Evolutionary conservation across 1,140 invertebrate species (phyloP).

Genomic region (Polypedilum pembai): DNA sequence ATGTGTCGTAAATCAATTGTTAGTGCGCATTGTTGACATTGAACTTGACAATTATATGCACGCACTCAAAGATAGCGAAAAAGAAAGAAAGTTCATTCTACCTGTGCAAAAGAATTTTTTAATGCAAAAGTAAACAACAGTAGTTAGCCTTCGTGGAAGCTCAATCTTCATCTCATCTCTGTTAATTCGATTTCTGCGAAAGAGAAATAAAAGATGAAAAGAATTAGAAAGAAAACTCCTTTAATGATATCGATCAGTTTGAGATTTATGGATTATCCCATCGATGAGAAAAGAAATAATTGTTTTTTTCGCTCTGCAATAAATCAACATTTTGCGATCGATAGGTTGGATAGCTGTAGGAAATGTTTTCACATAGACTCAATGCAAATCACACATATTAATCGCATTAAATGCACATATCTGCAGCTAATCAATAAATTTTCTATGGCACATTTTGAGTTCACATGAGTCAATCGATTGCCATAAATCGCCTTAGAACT

Average conservation of each 20-base stretch:
- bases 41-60: background rate
- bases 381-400: background rate
- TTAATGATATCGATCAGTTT: conserved; percentile 2
- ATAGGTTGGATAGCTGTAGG: background rate
- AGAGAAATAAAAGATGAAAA: background rate
- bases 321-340: conserved; percentile 12
- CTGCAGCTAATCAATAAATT: background rate
- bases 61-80: no score
- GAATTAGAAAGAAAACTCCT: conserved; percentile 3
- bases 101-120: no score
- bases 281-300: background rate
- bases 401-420: background rate
- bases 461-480: conserved; percentile 10
- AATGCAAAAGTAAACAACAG: background rate
- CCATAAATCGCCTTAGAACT: background rate
- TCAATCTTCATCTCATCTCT: background rate
- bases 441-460: background rate
- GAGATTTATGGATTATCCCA: conserved; percentile 8
- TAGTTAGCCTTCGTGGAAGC: background rate
- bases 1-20: conserved; percentile 12
- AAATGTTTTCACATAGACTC: background rate
- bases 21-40: conserved; percentile 3
- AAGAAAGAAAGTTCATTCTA: no score
- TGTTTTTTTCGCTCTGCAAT: background rate
- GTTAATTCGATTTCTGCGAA: background rate